Base-by-base conservation (phyloP, 2,797 vertebrate species). In the Lacerta agilis region DNA sequence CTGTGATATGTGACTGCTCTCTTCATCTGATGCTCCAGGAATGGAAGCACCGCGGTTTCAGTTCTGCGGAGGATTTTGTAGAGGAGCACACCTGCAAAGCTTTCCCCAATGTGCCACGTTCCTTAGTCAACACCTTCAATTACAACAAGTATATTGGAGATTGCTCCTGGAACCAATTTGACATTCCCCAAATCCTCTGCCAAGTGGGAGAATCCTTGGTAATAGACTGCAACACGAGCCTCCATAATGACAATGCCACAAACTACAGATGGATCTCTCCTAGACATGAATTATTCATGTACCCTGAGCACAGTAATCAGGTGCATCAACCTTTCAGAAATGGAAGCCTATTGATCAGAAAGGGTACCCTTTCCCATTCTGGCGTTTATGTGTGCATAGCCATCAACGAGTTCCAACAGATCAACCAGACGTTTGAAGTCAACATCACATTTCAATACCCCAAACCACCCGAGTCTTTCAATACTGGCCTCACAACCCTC, bases 401-500 rank as follows among this genome's bases (percentile, higher is more conserved):
- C 1, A 93, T 95, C 2, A 97, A 97, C 92, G 93, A 94, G 87
- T 96, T 90, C 83, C 97, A 79, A 81, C 97, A 91, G 41, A 97
- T 96, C 88, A 98, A 98, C 20, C 97, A 98, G 90, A 97, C 98
- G 0, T 95, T 95, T 0, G 98, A 99, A 93, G 96, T 99, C 85
- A 99, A 99, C 0, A 95, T 99, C 88, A 99, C 98, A 0, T 97
- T 99, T 86, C 89, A 94, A 23, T 86, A 73, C 41, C 93, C 91
- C 0, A 93, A 61, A 2, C 93, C 85, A 0, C 91, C 91, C 0
- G 98, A 98, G 87, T 90, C 97, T 25, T 99, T 99, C 96, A 99
- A 97, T 96, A 99, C 98, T 0, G 98, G 98, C 8, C 97, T 98
- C 91, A 99, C 99, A 0, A 99, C 99, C 0, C 97, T 99, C 85